Percentiles rank a stretch among this genome's conserved stretches.
Conservation (phyloP, 2,113 vertebrate species). For the Chunga burmeisteri region DNA sequence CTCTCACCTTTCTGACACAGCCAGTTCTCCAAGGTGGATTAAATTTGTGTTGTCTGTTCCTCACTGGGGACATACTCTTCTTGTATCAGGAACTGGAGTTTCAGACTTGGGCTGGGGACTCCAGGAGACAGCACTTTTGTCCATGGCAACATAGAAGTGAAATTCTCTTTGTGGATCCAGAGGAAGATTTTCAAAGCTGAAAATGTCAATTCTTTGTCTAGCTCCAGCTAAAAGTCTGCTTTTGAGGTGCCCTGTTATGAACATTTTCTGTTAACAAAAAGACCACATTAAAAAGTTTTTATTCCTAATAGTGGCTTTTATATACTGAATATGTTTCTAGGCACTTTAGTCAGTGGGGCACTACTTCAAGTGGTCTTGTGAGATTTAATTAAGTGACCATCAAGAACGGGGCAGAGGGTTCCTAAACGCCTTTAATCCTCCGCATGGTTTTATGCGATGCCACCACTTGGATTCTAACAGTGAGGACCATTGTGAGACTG, state of each 20-base stretch:
- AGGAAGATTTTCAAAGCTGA: not conserved
- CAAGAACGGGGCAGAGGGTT: not conserved
- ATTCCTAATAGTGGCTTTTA: not conserved
- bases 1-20: not conserved
- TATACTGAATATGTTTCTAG: not conserved
- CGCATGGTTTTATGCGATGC: not conserved
- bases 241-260: not conserved
- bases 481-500: not conserved
- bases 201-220: not conserved
- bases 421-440: not conserved
- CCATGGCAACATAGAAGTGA: not conserved
- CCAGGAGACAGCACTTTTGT: not conserved
- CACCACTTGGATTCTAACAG: not conserved
- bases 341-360: not conserved
- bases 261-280: not conserved
- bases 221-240: not conserved
- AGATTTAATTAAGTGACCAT: not conserved
- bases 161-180: not conserved
- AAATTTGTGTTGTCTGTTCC: not conserved
- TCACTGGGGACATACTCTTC: not conserved
- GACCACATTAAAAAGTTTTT: not conserved
- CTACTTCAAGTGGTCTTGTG: not conserved
- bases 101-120: not conserved
- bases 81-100: not conserved
- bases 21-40: not conserved